Percentiles rank a stretch among this genome's conserved stretches.
phyloP scores from a whole-genome alignment of 2,797 vertebrate genomes.

The Acipenser ruthenus region DNA sequence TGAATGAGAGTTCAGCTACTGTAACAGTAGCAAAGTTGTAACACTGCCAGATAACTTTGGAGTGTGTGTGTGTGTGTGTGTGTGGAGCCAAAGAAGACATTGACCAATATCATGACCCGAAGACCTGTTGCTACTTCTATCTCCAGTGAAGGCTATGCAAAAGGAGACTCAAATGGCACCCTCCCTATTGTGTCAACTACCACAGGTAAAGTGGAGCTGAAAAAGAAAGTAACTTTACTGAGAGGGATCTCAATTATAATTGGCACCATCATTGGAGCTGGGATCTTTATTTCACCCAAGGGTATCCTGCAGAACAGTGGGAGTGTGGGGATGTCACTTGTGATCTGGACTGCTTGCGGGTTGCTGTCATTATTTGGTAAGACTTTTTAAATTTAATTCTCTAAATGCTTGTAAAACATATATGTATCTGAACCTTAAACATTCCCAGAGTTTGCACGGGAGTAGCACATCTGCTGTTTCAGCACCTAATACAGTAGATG shows the following conservation, averaged over 20 bases:
- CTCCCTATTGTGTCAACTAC: slow-evolving; percentile 29
- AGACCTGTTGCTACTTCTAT: slow-evolving; percentile 40
- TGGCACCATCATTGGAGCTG: slow-evolving; percentile 90
- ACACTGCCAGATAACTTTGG: slow-evolving; percentile 2
- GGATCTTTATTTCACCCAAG: slow-evolving; percentile 95
- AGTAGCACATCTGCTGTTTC: too few species aligned
- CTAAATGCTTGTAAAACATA: neutral
- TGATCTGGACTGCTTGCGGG: slow-evolving; percentile 81
- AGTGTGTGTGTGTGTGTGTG: neutral
- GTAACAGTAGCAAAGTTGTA: neutral
- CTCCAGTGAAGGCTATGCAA: slow-evolving; percentile 39
- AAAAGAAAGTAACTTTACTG: slow-evolving; percentile 86
- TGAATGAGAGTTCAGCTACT: neutral
- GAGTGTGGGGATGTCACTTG: slow-evolving; percentile 85
- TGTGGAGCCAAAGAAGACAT: neutral
- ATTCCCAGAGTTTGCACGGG: too few species aligned
- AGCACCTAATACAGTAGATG: too few species aligned
- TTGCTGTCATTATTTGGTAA: slow-evolving; percentile 87
- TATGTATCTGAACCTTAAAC: too few species aligned
- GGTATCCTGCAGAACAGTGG: slow-evolving; percentile 85
- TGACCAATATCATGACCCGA: slow-evolving; percentile 55
- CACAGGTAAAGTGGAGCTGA: slow-evolving; percentile 65
- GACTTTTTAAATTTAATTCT: neutral
- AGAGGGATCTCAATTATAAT: slow-evolving; percentile 87
- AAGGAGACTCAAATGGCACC: slow-evolving; percentile 34